Percentiles rank a stretch among this genome's conserved stretches.
phyloP scores from a whole-genome alignment of 2,113 vertebrate species.

The Melanocharis versteri region DNA sequence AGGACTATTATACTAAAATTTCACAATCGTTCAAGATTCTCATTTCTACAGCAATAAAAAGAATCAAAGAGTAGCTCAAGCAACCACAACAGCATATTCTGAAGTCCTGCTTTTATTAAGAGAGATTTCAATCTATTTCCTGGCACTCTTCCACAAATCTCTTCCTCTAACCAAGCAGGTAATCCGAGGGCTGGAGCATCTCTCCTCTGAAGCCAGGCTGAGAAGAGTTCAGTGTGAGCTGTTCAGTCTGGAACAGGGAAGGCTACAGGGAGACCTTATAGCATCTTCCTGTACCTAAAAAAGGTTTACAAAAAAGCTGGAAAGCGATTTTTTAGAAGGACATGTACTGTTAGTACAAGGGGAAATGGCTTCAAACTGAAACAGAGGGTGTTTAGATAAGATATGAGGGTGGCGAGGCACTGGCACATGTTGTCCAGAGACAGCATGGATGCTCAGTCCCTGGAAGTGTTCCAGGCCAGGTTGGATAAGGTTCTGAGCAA shows the following conservation, averaged over 20 bases:
- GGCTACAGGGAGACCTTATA: neutral
- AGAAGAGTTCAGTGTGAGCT: neutral
- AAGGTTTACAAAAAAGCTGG: neutral
- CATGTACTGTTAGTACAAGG: neutral
- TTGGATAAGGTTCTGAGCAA: neutral
- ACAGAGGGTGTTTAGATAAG: neutral
- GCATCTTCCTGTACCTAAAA: too few species aligned
- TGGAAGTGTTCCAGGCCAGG: neutral
- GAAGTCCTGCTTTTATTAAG: neutral
- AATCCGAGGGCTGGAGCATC: neutral
- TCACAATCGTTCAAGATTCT: neutral
- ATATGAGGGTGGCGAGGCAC: neutral
- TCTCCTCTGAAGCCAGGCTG: neutral
- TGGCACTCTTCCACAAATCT: neutral
- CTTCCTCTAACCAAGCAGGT: neutral
- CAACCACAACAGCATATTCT: neutral
- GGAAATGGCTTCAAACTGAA: neutral
- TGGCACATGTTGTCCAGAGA: neutral
- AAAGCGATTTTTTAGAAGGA: neutral
- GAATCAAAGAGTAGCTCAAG: neutral
- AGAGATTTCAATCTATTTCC: neutral
- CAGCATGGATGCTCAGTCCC: rapidly evolving
- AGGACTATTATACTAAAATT: neutral
- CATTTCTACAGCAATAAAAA: neutral
- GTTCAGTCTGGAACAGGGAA: neutral